Percentiles rank a stretch among this genome's conserved stretches.
These are phyloP conservation scores for Tachysurus vachellii DNA, from an alignment of 2,113 vertebrate genomes.

Conservation along the genomic window DNA sequence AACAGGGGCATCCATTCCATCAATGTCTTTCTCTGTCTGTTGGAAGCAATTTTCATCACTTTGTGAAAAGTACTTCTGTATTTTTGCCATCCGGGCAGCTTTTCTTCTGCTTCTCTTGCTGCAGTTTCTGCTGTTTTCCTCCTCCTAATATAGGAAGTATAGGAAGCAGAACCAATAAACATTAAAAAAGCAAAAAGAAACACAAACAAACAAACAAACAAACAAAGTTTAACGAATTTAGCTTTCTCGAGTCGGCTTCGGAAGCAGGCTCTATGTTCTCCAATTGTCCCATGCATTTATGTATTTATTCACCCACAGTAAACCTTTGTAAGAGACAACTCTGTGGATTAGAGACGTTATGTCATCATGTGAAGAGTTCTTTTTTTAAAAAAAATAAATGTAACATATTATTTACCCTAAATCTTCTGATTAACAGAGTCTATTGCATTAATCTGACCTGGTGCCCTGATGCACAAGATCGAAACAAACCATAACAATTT, in stretches of 20 bases:
- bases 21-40: conserved; percentile 11
- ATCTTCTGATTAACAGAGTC: neutral
- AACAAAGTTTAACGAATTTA: neutral
- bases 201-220: neutral
- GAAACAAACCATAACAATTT: neutral
- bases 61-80: conserved; percentile 63
- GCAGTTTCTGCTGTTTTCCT: conserved; percentile 56
- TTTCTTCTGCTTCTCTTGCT: conserved; percentile 59
- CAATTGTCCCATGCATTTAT: neutral
- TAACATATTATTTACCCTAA: neutral
- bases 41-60: conserved; percentile 25
- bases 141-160: conserved; percentile 60
- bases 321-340: neutral
- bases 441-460: neutral
- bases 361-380: neutral
- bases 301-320: neutral
- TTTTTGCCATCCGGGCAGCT: conserved; percentile 58
- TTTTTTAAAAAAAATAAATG: neutral
- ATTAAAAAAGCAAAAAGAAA: neutral
- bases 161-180: neutral
- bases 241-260: neutral
- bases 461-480: neutral
- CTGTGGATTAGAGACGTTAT: neutral
- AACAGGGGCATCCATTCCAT: conserved; percentile 1
- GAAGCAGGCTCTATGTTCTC: neutral